Base-by-base conservation (phyloP, 2,113 vertebrate species). In the Trematomus loennbergii region DNA sequence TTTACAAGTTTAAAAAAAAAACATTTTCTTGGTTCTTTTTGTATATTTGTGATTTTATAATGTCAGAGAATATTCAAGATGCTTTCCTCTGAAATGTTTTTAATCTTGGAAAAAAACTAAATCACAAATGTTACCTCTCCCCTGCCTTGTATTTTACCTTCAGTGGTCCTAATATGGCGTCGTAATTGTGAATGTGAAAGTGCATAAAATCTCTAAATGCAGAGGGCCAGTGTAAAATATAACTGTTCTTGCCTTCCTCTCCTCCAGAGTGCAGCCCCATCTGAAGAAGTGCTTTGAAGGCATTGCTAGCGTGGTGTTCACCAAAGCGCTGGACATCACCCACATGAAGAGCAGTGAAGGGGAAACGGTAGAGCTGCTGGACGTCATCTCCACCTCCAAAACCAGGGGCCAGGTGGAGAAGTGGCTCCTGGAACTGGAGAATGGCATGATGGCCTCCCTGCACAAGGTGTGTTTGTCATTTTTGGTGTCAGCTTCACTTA, bases 231-330 rank as follows among this genome's bases (percentile, higher is more conserved):
- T 55, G n/a, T 55, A 22, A 20, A 12, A 54, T 68, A 20, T 54
- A 8, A 20, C 29, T 52, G 45, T 49, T 72, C 55, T 60, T 73
- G n/a, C 9, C 64, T 77, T 53, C 2, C 33, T 79, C 7, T 65
- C 54, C 46, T 74, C 1, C 84, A 97, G 97, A 63, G 97, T 97
- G 17, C 96, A 97, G 75, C 96, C 96, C 20, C 96, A 97, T 82
- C 88, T 98, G 82, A 97, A 98, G 93, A 98, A 97, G 87, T 98
- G 97, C 85, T 98, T 97, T 87, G 97, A 98, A 92, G 97, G 97
- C 84, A 96, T 98, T 53, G 96, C 96, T 33, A 95, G 83, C 40
- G 96, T 98, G 12, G 93, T 94, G 46, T 97, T 98, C 90, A 98
- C 96, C 2, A 95, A 97, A 22, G 89, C 84, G 5, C 90, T 97